Evolutionary conservation across 2,113 vertebrate species (phyloP), one percentile per base, ranked within the genome.

Genomic region (Myxocyprinus asiaticus): DNA sequence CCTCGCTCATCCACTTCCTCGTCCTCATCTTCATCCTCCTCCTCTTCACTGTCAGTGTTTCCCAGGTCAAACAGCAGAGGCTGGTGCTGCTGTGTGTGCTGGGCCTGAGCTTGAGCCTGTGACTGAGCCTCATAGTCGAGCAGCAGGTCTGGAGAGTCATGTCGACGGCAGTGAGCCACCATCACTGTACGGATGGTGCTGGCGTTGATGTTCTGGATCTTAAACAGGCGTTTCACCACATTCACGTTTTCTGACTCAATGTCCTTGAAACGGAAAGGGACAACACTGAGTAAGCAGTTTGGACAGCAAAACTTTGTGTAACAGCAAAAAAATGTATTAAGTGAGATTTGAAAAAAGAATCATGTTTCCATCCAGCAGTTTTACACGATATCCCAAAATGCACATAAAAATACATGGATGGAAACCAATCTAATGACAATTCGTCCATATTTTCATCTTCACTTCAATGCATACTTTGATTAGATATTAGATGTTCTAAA

Each of bases 191-290:
- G 96, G 84, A 99, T 95, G 33, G 95, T 97, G 92, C 97, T 99
- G 86, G 96, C 97, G 0, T 98, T 99, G 77, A 98, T 86, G 90
- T 99, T 99, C 91, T 99, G 98, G 88, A 99, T 96, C 89, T 98
- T 97, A 84, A 98, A 99, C n/a, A 99, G 95, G 43, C 97, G 94
- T 88, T 98, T 99, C 45, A 99, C 96, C 33, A 99, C 97, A 0
- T 99, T 99, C 71, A 96, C 92, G 0, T 98, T 99, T 88, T 99
- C 97, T 0, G 97, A 98, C 88, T 99, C 97, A 0, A 99, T 84
- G 3, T 97, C 96, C 98, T 99, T 87, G 0, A 0, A 11, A 42
- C 5, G 50, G 8, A 33, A 33, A 33, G 3, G 1, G 22, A 33
- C 22, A 33, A 33, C 22, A 33, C 22, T 33, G 22, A 33, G 22